A percentile compares a stretch with the other conserved stretches of the same genome.
phyloP scores from a whole-genome alignment of 2,888 invertebrate genomes.

The Pristionchus maxplancki region DNA sequence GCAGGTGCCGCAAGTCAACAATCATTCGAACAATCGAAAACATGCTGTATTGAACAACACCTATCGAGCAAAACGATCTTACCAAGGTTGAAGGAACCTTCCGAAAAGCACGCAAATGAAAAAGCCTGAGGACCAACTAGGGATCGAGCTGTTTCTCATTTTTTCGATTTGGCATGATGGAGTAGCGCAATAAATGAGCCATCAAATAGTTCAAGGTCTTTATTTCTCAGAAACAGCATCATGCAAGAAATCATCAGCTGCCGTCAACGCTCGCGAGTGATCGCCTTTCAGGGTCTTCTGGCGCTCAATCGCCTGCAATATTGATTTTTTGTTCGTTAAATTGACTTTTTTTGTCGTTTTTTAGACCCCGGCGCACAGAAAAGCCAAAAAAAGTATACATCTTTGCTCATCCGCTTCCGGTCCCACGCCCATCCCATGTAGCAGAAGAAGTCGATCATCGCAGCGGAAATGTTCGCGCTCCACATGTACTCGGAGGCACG shows the following conservation, averaged over 20 bases:
- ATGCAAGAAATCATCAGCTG: not conserved
- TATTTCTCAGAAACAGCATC: not conserved
- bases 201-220: no score
- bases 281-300: slow-evolving; percentile 42
- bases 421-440: slow-evolving; percentile 50
- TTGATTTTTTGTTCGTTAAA: not conserved
- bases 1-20: no score
- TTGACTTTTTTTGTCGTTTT: not conserved
- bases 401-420: slow-evolving; percentile 51
- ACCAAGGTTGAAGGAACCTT: no score
- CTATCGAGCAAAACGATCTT: no score
- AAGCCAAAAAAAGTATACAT: not conserved
- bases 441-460: slow-evolving; percentile 71
- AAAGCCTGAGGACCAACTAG: no score
- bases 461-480: slow-evolving; percentile 70
- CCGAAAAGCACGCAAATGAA: no score
- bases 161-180: no score
- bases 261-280: slow-evolving; percentile 13
- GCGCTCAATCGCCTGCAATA: slow-evolving; percentile 38
- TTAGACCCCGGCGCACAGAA: no score
- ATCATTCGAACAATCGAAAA: no score
- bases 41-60: no score
- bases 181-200: no score
- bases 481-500: slow-evolving; percentile 71
- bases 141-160: no score